phyloP scores from a whole-genome alignment of 1,140 invertebrate genomes.

The Acyrthosiphon pisum region DNA sequence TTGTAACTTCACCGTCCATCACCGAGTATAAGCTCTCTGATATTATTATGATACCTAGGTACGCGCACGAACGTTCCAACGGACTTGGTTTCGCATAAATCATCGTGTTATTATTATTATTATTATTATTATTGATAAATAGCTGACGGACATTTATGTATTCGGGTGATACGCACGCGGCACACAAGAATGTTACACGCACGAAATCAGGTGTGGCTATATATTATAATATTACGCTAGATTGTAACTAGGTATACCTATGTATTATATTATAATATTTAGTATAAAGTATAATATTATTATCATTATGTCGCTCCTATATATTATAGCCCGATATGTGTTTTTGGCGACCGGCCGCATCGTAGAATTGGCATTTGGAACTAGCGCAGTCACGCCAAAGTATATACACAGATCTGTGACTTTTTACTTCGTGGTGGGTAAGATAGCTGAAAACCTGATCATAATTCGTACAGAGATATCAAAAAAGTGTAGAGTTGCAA shows the following conservation, averaged over 20 bases:
- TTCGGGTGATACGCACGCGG: background rate
- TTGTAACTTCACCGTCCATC: background rate
- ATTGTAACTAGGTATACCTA: background rate
- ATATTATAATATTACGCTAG: background rate
- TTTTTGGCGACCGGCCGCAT: background rate
- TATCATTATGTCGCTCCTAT: background rate
- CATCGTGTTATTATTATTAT: slow-evolving; percentile 4
- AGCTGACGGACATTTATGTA: background rate
- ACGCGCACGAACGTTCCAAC: background rate
- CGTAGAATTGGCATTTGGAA: background rate
- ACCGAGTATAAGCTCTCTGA: background rate
- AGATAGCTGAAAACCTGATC: too few relatives aligned
- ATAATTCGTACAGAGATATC: too few relatives aligned
- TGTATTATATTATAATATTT: background rate
- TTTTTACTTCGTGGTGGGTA: background rate
- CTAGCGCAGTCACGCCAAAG: background rate
- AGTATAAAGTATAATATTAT: too few relatives aligned
- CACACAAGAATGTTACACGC: background rate
- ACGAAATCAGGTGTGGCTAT: background rate
- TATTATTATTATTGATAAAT: slow-evolving; percentile 19
- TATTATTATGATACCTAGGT: background rate
- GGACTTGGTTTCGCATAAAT: slow-evolving; percentile 33
- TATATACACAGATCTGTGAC: background rate
- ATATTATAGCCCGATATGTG: background rate
- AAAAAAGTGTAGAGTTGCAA: too few relatives aligned